A percentile compares a stretch with the other conserved stretches of the same genome.
Evolutionary conservation across 2,797 vertebrate genomes (phyloP).

Genomic region (Lacerta bilineata): DNA sequence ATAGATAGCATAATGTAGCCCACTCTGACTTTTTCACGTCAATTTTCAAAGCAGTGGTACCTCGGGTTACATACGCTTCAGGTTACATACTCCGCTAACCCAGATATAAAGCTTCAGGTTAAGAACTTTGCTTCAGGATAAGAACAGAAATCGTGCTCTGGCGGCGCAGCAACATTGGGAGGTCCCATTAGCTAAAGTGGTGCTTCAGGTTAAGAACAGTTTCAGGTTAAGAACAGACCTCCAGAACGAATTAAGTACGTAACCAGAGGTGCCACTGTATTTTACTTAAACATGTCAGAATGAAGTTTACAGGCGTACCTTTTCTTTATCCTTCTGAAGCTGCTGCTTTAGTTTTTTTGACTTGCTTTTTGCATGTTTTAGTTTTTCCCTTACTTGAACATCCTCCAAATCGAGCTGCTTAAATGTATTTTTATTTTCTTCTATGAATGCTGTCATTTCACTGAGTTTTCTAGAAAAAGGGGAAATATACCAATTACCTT

Average conservation of each 20-base stretch:
- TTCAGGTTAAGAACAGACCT: too few relatives aligned
- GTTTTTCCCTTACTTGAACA: constrained; percentile 93
- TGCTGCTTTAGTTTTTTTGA: constrained; percentile 93
- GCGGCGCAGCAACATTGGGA: too few relatives aligned
- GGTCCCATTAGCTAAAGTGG: too few relatives aligned
- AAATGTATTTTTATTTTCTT: constrained; percentile 93
- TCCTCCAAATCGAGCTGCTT: constrained; percentile 95
- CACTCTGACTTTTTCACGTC: neutral
- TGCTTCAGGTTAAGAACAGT: too few relatives aligned
- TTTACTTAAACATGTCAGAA: neutral
- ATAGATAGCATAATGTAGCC: neutral
- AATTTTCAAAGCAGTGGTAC: neutral
- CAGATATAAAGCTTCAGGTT: too few relatives aligned
- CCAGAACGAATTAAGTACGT: too few relatives aligned
- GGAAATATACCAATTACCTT: constrained; percentile 2
- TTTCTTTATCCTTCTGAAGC: constrained; percentile 94
- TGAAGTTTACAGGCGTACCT: constrained; percentile 80
- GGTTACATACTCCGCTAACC: too few relatives aligned
- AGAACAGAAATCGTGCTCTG: too few relatives aligned
- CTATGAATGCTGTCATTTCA: constrained; percentile 90
- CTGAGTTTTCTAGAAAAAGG: constrained; percentile 85
- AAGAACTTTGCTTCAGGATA: too few relatives aligned
- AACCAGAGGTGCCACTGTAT: too few relatives aligned
- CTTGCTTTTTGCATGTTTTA: constrained; percentile 92
- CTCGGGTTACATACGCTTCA: too few relatives aligned